Percentiles rank a stretch among this genome's conserved stretches.
Conservation (phyloP, 2,797 vertebrate species). For the Scomberomorus guttatus region DNA sequence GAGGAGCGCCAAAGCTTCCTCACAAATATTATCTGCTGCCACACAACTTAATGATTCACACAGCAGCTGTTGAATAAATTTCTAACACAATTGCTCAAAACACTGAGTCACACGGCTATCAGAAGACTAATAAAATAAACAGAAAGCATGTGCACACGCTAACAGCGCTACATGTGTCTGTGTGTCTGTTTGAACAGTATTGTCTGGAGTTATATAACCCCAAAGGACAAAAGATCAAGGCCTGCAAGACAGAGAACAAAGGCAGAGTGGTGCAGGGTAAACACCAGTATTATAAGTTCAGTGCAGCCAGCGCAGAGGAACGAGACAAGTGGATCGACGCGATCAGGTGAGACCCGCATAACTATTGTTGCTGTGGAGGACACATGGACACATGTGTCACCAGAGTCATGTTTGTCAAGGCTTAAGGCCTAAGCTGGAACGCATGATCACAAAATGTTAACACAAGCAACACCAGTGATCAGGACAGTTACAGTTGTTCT, state of each 20-base stretch:
- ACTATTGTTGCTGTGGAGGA: background rate
- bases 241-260: slow-evolving; percentile 93
- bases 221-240: slow-evolving; percentile 94
- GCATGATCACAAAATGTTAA: background rate
- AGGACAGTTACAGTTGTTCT: background rate
- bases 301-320: slow-evolving; percentile 89
- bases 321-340: slow-evolving; percentile 91
- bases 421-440: background rate
- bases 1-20: background rate
- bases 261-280: slow-evolving; percentile 95
- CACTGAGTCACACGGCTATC: slow-evolving; percentile 36
- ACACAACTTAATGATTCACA: slow-evolving; percentile 26
- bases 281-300: slow-evolving; percentile 93
- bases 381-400: background rate
- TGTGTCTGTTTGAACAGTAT: slow-evolving; percentile 82
- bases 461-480: background rate
- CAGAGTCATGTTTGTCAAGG: background rate
- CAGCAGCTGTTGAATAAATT: slow-evolving; percentile 35
- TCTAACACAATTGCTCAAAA: slow-evolving; percentile 6
- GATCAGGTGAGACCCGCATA: slow-evolving; percentile 87
- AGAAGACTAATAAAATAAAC: slow-evolving; percentile 15
- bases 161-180: slow-evolving; percentile 11
- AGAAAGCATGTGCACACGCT: slow-evolving; percentile 20
- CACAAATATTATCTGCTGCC: slow-evolving; percentile 2
- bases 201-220: slow-evolving; percentile 93